phyloP scores from a whole-genome alignment of 2,888 invertebrate genomes.

The Drosophila borborema region DNA sequence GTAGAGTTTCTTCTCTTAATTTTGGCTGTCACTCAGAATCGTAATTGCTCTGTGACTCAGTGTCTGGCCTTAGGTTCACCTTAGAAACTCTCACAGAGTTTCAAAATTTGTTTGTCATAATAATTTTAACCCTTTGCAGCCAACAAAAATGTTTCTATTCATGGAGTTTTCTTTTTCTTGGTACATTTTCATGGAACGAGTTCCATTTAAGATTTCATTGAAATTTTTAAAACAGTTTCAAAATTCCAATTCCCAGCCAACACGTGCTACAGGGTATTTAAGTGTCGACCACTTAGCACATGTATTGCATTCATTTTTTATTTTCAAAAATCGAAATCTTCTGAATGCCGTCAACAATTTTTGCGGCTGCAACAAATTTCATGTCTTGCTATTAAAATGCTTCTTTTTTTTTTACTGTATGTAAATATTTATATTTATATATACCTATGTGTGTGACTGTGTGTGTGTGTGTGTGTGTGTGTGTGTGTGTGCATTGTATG shows the following conservation, averaged over 20 bases:
- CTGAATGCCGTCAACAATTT: conserved; percentile 57
- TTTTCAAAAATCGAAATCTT: conserved; percentile 52
- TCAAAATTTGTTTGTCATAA: not conserved
- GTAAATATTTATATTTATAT: conserved; percentile 55
- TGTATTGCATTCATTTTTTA: conserved; percentile 38
- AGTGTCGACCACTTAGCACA: conserved; percentile 3
- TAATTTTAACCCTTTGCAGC: not conserved
- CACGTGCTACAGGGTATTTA: conserved; percentile 26
- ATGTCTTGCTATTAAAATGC: conserved; percentile 67
- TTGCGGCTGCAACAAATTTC: conserved; percentile 44
- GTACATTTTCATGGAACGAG: not conserved
- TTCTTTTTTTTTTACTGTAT: conserved; percentile 24
- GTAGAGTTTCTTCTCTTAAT: not conserved
- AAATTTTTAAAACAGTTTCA: no score
- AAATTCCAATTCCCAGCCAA: no score
- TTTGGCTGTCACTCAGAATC: not conserved
- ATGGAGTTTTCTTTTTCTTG: no score
- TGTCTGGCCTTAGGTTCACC: not conserved
- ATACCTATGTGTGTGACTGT: no score
- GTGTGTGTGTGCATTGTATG: conserved; percentile 25
- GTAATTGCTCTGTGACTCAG: not conserved
- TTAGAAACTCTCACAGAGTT: not conserved
- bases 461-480: no score
- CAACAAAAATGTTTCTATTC: not conserved
- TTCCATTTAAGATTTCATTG: no score